Percentiles rank a stretch among this genome's conserved stretches.
Conservation (phyloP, 2,797 vertebrate species). For the Cuniculus paca region DNA sequence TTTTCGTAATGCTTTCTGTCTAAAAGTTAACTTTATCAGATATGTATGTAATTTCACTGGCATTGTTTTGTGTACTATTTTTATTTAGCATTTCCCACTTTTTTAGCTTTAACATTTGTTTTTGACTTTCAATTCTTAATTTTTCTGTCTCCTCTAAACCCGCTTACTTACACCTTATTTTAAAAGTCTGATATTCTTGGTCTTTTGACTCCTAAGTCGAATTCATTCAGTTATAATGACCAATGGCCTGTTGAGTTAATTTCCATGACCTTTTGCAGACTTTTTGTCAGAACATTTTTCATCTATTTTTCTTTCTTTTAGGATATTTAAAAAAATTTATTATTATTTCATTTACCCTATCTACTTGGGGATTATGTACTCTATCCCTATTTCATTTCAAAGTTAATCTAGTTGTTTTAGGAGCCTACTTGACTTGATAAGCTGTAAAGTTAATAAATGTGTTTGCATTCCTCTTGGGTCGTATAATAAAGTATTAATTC, state of each 20-base stretch:
- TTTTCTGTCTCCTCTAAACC: conserved; percentile 1
- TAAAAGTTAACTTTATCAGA: background rate
- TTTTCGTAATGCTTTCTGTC: background rate
- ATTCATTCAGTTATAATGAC: conserved; percentile 1
- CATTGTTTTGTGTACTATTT: background rate
- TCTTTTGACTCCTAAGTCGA: background rate
- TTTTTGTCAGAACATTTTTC: background rate
- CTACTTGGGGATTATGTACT: background rate
- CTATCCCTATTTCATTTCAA: background rate
- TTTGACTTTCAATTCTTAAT: background rate
- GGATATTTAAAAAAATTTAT: background rate
- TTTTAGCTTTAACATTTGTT: background rate
- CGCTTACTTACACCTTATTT: background rate
- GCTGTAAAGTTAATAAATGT: background rate
- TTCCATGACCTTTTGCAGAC: background rate
- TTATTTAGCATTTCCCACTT: background rate
- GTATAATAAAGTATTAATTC: background rate
- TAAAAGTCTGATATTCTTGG: background rate
- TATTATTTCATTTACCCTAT: background rate
- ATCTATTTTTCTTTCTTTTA: background rate
- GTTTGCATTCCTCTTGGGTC: background rate
- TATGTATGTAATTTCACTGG: background rate
- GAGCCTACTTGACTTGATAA: background rate
- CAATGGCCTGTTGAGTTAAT: background rate
- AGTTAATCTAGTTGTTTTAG: background rate